Evolutionary conservation across 2,797 vertebrate species (phyloP).

Genomic region (Craterocephalus amniculus): DNA sequence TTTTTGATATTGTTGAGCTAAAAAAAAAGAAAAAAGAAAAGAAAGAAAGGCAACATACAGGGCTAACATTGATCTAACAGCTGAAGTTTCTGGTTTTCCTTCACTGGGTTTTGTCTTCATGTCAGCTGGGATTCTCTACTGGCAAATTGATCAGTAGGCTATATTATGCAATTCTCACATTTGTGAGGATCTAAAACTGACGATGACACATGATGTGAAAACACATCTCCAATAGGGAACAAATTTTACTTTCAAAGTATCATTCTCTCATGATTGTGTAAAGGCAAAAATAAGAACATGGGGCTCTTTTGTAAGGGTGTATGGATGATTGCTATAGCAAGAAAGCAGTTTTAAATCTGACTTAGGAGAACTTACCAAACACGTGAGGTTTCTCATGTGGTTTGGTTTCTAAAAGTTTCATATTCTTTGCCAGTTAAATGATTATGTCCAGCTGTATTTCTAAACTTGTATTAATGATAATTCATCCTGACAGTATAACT

Average conservation of each 20-base stretch:
- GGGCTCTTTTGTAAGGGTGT: neutral
- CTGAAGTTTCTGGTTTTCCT: neutral
- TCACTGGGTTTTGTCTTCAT: neutral
- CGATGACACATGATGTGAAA: neutral
- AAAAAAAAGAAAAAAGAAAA: no score
- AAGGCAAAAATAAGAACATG: neutral
- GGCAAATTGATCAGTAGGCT: neutral
- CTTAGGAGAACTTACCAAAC: neutral
- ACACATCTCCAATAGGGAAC: neutral
- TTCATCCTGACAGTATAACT: neutral
- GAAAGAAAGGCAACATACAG: no score
- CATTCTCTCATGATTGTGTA: no score
- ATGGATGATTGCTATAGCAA: neutral
- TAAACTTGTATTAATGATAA: neutral
- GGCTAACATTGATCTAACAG: no score
- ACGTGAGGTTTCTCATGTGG: neutral
- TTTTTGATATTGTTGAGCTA: neutral
- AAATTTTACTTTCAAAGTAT: conserved; percentile 8
- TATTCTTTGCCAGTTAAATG: neutral
- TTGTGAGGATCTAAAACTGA: neutral
- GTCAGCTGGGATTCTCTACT: conserved; percentile 1
- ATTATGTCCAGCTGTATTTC: neutral
- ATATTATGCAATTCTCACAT: conserved; percentile 4
- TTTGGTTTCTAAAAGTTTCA: neutral
- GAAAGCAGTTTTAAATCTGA: neutral